phyloP scores from a whole-genome alignment of 1,140 invertebrate genomes.

The Ostrea denselamellosa region DNA sequence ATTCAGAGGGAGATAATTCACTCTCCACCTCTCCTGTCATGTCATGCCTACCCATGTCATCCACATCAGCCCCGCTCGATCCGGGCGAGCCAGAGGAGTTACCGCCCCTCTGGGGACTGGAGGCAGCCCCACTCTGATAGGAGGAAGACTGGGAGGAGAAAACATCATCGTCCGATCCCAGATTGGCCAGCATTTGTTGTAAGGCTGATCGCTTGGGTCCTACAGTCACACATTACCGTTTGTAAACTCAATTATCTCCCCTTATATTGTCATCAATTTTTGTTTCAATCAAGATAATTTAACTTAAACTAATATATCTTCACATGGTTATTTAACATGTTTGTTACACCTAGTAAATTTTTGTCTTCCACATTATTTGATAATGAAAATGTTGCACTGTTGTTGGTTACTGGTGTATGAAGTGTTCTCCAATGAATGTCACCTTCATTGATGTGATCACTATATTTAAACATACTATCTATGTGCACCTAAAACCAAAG shows the following conservation, averaged over 20 bases:
- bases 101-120: slow-evolving; percentile 46
- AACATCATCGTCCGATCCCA: slow-evolving; percentile 76
- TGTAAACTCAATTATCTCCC: slow-evolving; percentile 13
- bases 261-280: background rate
- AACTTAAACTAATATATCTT: background rate
- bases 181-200: slow-evolving; percentile 80
- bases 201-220: slow-evolving; percentile 79
- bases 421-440: background rate
- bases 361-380: no score
- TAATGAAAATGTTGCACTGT: no score
- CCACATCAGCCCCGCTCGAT: slow-evolving; percentile 65
- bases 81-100: slow-evolving; percentile 42
- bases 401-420: background rate
- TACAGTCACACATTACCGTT: slow-evolving; percentile 57
- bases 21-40: slow-evolving; percentile 38
- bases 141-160: slow-evolving; percentile 55
- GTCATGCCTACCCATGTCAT: slow-evolving; percentile 68
- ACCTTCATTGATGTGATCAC: background rate
- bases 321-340: background rate
- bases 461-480: background rate
- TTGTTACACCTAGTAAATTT: no score
- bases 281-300: background rate
- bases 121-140: slow-evolving; percentile 53
- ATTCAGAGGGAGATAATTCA: background rate
- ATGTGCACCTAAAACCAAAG: background rate